These are phyloP conservation scores for Vicugna pacos DNA, from an alignment of 2,113 vertebrate genomes.

Conservation along the genomic window DNA sequence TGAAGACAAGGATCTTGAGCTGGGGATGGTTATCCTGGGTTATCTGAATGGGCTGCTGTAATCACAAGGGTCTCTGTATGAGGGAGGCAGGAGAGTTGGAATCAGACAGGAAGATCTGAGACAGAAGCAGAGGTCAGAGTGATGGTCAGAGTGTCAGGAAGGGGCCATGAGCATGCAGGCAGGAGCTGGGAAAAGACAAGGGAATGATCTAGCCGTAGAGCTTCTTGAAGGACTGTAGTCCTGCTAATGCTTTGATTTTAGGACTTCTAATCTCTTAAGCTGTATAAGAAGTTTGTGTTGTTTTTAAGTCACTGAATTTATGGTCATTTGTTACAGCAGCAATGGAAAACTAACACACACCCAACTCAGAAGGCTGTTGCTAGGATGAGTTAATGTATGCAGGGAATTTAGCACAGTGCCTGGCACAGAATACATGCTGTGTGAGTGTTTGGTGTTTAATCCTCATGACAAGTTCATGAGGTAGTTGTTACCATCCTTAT, in stretches of 20 bases:
- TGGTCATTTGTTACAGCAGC: neutral
- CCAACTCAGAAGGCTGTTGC: neutral
- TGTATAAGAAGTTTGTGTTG: neutral
- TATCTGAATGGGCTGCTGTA: no score
- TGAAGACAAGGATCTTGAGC: neutral
- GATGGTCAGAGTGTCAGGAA: neutral
- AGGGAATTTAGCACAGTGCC: neutral
- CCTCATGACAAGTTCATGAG: neutral
- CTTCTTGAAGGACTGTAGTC: neutral
- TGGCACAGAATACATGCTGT: neutral
- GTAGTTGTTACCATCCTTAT: neutral
- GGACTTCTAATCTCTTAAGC: neutral
- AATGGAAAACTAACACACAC: neutral
- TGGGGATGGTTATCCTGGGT: neutral
- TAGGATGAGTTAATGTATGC: neutral
- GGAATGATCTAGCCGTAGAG: no score
- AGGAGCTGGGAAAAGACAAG: neutral
- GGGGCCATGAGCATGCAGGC: no score
- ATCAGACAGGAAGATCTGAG: neutral
- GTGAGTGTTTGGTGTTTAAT: neutral
- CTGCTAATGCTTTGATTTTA: neutral
- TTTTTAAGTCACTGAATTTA: neutral
- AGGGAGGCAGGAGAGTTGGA: neutral
- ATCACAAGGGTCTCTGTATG: neutral
- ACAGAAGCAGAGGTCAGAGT: neutral